Evolutionary conservation across 1,140 invertebrate genomes (phyloP).

Genomic region (Ladona fulva): DNA sequence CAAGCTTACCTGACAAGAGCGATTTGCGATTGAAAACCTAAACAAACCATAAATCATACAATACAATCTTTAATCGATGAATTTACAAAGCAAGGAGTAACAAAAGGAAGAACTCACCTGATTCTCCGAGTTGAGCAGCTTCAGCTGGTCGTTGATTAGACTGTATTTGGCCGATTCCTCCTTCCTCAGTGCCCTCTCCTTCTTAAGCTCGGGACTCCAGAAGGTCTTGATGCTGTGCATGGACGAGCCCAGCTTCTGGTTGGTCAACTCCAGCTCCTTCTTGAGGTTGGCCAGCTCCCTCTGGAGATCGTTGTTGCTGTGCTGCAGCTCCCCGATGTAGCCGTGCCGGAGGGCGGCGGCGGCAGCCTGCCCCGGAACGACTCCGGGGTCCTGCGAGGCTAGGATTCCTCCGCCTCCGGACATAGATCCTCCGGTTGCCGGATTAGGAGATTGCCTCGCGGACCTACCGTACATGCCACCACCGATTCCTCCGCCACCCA

Average conservation of each 20-base stretch:
- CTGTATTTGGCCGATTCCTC: conserved; percentile 97
- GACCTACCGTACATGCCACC: conserved; percentile 50
- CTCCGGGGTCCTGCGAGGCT: conserved; percentile 70
- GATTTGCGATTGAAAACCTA: too few relatives aligned
- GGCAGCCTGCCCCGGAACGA: conserved; percentile 43
- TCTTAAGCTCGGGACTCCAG: conserved; percentile 98
- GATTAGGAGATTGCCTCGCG: conserved; percentile 65
- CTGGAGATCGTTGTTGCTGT: conserved; percentile 90
- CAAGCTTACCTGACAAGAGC: too few relatives aligned
- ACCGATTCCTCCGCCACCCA: conserved; percentile 17
- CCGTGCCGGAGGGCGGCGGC: conserved; percentile 31
- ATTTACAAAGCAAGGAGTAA: background rate
- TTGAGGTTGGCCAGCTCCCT: conserved; percentile 93
- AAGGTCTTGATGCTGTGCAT: conserved; percentile 99
- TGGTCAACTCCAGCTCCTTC: conserved; percentile 92
- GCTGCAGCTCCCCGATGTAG: conserved; percentile 87
- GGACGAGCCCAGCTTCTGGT: conserved; percentile 94
- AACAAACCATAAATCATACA: too few relatives aligned
- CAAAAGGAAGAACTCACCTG: conserved; percentile 60
- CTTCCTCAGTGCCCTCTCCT: conserved; percentile 89
- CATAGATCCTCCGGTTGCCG: conserved; percentile 38
- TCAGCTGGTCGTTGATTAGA: conserved; percentile 93
- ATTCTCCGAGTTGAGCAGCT: conserved; percentile 91
- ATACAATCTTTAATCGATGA: too few relatives aligned
- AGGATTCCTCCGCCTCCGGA: conserved; percentile 17